Base-by-base conservation (phyloP, 2,888 invertebrate genomes). In the Rhaphigaster nebulosa region DNA sequence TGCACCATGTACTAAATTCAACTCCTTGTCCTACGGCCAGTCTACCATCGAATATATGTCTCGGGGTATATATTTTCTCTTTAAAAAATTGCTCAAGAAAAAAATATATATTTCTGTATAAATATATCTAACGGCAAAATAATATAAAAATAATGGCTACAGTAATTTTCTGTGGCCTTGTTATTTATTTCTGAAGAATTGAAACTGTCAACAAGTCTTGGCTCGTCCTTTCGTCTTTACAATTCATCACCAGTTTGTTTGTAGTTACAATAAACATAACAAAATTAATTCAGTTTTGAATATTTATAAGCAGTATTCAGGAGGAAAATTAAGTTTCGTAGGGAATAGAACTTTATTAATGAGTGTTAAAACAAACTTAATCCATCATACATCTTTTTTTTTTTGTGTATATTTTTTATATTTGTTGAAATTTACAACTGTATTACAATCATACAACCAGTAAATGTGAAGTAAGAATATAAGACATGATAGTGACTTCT, bases 1-100 rank as follows among this genome's bases (percentile, higher is more conserved):
- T 88, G 26, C 41, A 26, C 88, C 54, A 34, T n/a, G 38, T 60
- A 88, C 88, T 88, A 88, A 88, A 88, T 88, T 60, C 41, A 88
- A 41, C 88, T 88, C 45, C 41, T 0, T 56, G 88, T 88, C 88
- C 41, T 38, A 88, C 34, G 88, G 56, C 88, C n/a, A 65, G 88
- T 60, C 54, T 41, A 41, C 60, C 88, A 88, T 65, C 60, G 26
- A 88, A 88, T 88, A 60, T 60, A 88, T 88, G 41, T 60, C 88
- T 88, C n/a, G 20, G 60, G 45, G 29, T 52, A 54, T 54, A 87
- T 45, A 84, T 45, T 45, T 84, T 84, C 84, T 45, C 41, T 45
- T 41, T 8, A 45, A 84, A 65, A 88, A 54, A 54, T 84, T 84
- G 70, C 70, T 70, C 65, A 65, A 65, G 29, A 29, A 34, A 70